Conservation (phyloP, 2,888 invertebrate species). For the Trypoxylon attenuatum region DNA sequence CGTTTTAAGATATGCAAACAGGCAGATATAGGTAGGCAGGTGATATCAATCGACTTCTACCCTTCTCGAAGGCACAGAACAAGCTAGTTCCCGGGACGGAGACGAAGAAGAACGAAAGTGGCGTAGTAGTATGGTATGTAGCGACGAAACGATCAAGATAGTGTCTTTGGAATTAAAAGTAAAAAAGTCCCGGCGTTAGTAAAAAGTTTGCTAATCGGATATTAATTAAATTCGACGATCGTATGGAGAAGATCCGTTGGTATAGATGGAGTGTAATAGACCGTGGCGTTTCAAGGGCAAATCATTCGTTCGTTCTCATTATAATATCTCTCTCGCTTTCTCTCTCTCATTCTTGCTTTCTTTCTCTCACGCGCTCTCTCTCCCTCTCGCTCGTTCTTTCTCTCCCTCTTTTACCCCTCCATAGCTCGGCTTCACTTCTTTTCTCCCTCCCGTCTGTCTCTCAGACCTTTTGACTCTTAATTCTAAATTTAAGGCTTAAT, state of each 20-base stretch:
- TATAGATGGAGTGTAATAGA: neutral
- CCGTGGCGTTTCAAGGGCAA: neutral
- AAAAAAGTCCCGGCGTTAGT: too few relatives aligned
- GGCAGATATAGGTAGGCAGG: too few relatives aligned
- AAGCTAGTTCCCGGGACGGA: conserved; percentile 3
- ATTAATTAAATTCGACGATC: neutral
- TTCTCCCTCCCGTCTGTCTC: conserved; percentile 20
- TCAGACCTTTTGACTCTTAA: conserved; percentile 46
- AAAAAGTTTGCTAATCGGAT: too few relatives aligned
- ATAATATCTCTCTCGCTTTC: neutral
- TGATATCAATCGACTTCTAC: too few relatives aligned
- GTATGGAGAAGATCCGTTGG: neutral
- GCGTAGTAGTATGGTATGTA: neutral
- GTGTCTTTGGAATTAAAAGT: too few relatives aligned
- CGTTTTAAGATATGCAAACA: too few relatives aligned
- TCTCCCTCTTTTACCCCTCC: conserved; percentile 8
- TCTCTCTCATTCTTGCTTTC: neutral
- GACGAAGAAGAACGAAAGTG: neutral
- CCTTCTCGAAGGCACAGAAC: neutral
- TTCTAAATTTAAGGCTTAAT: conserved; percentile 58
- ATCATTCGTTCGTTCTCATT: too few relatives aligned
- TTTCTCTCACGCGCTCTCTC: neutral
- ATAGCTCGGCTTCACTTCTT: neutral
- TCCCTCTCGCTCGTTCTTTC: neutral
- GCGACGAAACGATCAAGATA: neutral